Conservation (phyloP, 2,113 vertebrate species). For the Channa maculata region DNA sequence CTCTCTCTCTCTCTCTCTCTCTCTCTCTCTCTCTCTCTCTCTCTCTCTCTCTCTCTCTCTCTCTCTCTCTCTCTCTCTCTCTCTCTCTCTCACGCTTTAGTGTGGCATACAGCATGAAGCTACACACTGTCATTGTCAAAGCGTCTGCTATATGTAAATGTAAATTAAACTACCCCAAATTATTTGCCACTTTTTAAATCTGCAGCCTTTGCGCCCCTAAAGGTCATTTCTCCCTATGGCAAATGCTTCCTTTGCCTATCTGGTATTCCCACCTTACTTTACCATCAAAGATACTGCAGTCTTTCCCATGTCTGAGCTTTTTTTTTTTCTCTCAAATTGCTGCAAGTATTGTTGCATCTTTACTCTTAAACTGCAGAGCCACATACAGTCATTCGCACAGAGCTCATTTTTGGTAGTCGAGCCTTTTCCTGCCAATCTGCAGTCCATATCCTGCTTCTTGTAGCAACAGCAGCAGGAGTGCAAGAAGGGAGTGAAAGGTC, state of each 20-base stretch:
- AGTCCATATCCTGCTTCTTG: not conserved
- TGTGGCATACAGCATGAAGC: not conserved
- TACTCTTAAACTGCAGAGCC: not conserved
- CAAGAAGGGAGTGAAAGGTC: constrained; percentile 28
- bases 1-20: too few species aligned
- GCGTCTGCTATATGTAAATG: too few species aligned
- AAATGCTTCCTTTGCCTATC: not conserved
- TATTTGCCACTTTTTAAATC: not conserved
- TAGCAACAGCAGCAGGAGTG: constrained; percentile 8
- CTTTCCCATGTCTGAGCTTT: not conserved
- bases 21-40: too few species aligned
- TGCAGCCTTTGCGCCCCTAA: not conserved
- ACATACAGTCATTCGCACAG: not conserved
- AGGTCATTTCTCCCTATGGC: not conserved
- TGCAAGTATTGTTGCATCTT: not conserved
- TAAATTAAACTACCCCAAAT: too few species aligned
- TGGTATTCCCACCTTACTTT: not conserved
- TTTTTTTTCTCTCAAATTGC: not conserved
- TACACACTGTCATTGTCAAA: too few species aligned
- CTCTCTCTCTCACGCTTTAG: not conserved
- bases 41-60: too few species aligned
- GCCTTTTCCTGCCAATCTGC: not conserved
- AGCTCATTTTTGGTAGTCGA: not conserved
- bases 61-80: too few species aligned
- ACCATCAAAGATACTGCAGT: not conserved